Conservation (phyloP, 2,888 invertebrate species). For the Tipula vernalis region DNA sequence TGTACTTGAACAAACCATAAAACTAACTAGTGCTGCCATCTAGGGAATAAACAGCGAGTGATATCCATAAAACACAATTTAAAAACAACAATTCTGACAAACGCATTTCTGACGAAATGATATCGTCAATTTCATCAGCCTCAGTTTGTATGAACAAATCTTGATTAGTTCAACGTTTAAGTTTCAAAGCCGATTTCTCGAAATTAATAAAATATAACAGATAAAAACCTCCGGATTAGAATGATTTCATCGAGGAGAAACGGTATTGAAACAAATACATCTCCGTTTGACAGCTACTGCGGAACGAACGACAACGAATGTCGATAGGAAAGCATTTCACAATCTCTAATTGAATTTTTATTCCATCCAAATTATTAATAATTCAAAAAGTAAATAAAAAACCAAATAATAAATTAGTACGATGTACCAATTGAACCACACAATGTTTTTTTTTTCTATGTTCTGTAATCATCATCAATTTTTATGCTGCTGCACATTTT, state of each 20-base stretch:
- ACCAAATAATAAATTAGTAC: background rate
- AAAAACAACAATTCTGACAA: no score
- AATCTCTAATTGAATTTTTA: background rate
- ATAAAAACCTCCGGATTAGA: no score
- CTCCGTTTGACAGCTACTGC: background rate
- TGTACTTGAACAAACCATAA: no score
- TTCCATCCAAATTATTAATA: background rate
- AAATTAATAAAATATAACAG: no score
- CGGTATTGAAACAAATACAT: background rate
- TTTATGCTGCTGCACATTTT: background rate
- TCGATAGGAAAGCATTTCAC: background rate
- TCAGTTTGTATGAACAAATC: no score
- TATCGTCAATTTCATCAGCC: no score
- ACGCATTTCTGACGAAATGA: no score
- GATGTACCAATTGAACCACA: background rate
- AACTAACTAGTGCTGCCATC: no score
- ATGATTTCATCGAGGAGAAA: background rate
- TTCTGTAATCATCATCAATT: background rate
- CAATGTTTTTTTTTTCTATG: background rate
- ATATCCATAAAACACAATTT: no score
- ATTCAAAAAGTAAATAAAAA: background rate
- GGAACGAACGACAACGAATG: background rate
- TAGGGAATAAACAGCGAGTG: no score
- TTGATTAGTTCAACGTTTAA: no score
- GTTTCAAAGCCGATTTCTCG: no score